Conservation (phyloP, 2,113 vertebrate genomes). For the Tyto alba region DNA sequence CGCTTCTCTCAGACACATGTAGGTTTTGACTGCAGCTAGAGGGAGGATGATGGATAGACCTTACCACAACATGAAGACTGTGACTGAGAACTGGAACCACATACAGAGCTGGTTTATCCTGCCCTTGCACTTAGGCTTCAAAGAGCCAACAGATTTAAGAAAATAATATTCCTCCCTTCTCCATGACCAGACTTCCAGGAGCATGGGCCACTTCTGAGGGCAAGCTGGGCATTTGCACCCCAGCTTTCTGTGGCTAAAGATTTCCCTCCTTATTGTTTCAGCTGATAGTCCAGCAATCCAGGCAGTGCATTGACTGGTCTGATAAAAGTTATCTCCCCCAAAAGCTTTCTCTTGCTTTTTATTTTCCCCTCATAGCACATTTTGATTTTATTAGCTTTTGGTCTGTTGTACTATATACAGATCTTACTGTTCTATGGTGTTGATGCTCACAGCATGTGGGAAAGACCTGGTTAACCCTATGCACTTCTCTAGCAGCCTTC, state of each 20-base stretch:
- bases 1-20: neutral
- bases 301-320: neutral
- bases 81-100: neutral
- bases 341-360: neutral
- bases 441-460: constrained; percentile 16
- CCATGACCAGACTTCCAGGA: neutral
- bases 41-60: neutral
- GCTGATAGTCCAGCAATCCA: neutral
- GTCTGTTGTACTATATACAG: neutral
- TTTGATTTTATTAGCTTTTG: constrained; percentile 18
- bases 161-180: neutral
- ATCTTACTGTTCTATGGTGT: neutral
- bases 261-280: neutral
- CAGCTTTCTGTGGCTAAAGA: neutral
- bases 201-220: neutral
- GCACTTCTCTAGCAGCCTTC: neutral
- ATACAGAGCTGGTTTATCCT: neutral
- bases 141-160: neutral
- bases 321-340: neutral
- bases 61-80: neutral
- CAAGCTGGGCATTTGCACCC: neutral
- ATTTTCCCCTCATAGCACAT: fast-evolving
- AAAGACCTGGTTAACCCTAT: constrained; percentile 13
- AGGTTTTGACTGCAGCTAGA: neutral
- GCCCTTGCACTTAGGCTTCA: neutral